Base-by-base conservation (phyloP, 2,113 vertebrate genomes). In the Rattus norvegicus region DNA sequence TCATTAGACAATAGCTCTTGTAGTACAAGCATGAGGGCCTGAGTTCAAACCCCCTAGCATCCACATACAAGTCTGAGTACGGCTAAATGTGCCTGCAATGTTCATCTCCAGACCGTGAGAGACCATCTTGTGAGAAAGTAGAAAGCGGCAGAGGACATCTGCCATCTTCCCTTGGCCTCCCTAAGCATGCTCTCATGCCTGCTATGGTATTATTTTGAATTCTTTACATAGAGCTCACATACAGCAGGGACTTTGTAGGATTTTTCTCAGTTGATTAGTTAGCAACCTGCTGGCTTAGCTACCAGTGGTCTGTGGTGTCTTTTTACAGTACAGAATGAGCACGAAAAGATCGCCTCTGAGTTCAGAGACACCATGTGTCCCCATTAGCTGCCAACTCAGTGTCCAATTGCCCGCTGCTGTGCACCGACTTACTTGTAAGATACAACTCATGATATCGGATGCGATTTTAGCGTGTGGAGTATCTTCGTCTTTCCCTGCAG, bases 371-470 rank as follows among this genome's bases (percentile, higher is more conserved):
- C 22, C 63, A 26, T 0, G 0, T 75, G 52, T 69, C 94, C 73
- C 49, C 24, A 11, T 19, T 72, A 52, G 52, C 69, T 70, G 73
- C 70, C 73, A 92, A 90, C 20, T 30, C 28, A 10, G 61, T 59
- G 33, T 92, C 72, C 52, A 75, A 39, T 8, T 80, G 83, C 63
- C 8, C 22, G n/a, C 73, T 16, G 30, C 0, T 6, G 9, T 72
- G 6, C 1, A 19, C 17, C 13, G 5, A 96, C 98, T n/a, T 85
- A 99, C 99, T 99, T 99, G 99, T 97, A 99, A 97, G 98, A 99
- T 99, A 54, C 99, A 99, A 98, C 99, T 99, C 98, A 98, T 99
- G 98, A 99, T 99, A 97, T 99, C 99, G 0, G 99, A 99, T 1
- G 99, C 99, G 1, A 99, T 99, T 98, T 99, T 99, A 49, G 99